phyloP scores from a whole-genome alignment of 2,888 invertebrate genomes.

The Xestia rhomboidea region DNA sequence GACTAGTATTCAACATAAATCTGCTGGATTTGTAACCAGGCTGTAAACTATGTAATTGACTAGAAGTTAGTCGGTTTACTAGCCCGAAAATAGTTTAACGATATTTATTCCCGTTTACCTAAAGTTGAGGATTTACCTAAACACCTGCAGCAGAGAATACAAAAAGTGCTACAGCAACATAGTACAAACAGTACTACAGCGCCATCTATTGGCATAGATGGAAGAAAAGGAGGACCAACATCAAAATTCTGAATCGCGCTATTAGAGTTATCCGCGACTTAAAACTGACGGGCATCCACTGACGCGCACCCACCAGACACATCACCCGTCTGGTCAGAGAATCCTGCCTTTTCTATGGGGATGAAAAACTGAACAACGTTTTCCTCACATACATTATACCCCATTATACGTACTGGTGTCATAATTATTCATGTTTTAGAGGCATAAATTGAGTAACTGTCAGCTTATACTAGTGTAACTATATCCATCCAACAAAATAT shows the following conservation, averaged over 20 bases:
- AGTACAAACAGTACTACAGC: background rate
- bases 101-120: background rate
- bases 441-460: background rate
- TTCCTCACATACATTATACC: background rate
- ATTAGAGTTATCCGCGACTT: background rate
- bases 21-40: background rate
- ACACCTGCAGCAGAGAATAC: background rate
- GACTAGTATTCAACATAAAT: slow-evolving; percentile 5
- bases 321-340: background rate
- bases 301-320: too few species aligned
- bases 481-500: background rate
- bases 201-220: too few species aligned
- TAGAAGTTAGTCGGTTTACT: background rate
- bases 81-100: background rate
- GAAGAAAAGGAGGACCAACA: background rate
- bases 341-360: background rate
- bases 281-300: background rate
- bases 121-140: background rate
- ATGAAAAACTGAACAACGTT: background rate
- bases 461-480: background rate
- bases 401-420: background rate
- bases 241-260: background rate
- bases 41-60: background rate
- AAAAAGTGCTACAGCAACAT: background rate
- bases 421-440: background rate